phyloP scores from a whole-genome alignment of 2,888 invertebrate species.

The Lymantria dispar region DNA sequence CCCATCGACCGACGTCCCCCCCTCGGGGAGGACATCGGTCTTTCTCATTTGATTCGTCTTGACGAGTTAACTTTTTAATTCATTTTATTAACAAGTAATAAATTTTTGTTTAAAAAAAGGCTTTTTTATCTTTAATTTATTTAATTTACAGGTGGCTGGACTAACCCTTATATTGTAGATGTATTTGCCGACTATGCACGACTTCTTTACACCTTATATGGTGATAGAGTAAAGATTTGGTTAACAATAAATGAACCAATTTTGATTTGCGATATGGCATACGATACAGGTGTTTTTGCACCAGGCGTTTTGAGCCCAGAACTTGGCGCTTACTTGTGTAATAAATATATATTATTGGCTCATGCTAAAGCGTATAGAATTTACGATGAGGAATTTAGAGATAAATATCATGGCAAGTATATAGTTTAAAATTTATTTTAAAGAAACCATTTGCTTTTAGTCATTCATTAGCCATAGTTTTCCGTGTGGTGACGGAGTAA shows the following conservation, averaged over 20 bases:
- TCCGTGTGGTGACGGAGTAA: too few species aligned
- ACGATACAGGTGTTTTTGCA: conserved; percentile 62
- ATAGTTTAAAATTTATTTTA: too few species aligned
- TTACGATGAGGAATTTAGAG: conserved; percentile 80
- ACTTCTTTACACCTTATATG: conserved; percentile 78
- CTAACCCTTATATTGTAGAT: conserved; percentile 83
- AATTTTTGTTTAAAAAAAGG: too few species aligned
- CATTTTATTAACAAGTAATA: too few species aligned
- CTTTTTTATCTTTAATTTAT: too few species aligned
- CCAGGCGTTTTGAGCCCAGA: conserved; percentile 53
- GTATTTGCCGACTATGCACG: conserved; percentile 84
- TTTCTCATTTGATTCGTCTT: too few species aligned
- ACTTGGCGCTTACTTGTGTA: conserved; percentile 81
- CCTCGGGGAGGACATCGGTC: too few species aligned
- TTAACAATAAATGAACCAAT: conserved; percentile 88
- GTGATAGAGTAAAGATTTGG: conserved; percentile 85
- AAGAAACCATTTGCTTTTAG: too few species aligned
- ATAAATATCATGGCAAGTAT: conserved; percentile 15
- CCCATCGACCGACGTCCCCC: too few species aligned
- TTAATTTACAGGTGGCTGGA: conserved; percentile 83
- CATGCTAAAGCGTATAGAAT: conserved; percentile 85
- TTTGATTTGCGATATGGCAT: conserved; percentile 59
- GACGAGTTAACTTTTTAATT: too few species aligned
- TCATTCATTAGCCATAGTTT: too few species aligned
- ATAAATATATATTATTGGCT: conserved; percentile 85